Evolutionary conservation across 2,113 vertebrate species (phyloP).

Genomic region (Fregata magnificens): DNA sequence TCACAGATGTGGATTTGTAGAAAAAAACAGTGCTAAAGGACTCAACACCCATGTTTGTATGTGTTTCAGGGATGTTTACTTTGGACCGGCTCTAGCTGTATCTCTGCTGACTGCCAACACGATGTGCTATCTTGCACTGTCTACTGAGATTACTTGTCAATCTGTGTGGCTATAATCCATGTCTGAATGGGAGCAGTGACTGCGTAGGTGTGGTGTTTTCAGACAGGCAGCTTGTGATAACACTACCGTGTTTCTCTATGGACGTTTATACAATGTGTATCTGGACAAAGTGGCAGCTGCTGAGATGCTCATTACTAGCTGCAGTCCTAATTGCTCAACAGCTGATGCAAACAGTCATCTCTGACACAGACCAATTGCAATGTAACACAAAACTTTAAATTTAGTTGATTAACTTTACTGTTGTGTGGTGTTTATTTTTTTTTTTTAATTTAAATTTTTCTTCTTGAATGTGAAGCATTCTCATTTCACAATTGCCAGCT

Average conservation of each 20-base stretch:
- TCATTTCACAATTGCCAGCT: not conserved
- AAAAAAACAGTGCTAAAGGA: not conserved
- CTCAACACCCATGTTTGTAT: rapidly evolving
- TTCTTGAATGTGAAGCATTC: not conserved
- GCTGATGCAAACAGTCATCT: not conserved
- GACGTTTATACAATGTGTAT: rapidly evolving
- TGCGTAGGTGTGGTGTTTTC: not conserved
- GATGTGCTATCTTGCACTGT: not conserved
- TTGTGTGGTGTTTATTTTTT: too few species aligned
- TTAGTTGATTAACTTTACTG: not conserved
- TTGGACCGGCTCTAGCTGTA: not conserved
- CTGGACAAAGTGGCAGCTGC: not conserved
- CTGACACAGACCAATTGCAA: not conserved
- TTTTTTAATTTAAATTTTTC: not conserved
- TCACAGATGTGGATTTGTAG: not conserved
- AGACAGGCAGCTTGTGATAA: not conserved
- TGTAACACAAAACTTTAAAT: not conserved
- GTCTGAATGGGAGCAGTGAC: not conserved
- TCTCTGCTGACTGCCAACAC: not conserved
- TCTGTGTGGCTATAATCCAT: not conserved
- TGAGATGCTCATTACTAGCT: not conserved
- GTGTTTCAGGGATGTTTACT: not conserved
- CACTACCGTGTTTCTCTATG: not conserved
- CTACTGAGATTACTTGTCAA: not conserved
- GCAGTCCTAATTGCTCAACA: not conserved